These are phyloP conservation scores for Morpho achilles DNA, from an alignment of 2,888 invertebrate genomes.

Conservation along the genomic window DNA sequence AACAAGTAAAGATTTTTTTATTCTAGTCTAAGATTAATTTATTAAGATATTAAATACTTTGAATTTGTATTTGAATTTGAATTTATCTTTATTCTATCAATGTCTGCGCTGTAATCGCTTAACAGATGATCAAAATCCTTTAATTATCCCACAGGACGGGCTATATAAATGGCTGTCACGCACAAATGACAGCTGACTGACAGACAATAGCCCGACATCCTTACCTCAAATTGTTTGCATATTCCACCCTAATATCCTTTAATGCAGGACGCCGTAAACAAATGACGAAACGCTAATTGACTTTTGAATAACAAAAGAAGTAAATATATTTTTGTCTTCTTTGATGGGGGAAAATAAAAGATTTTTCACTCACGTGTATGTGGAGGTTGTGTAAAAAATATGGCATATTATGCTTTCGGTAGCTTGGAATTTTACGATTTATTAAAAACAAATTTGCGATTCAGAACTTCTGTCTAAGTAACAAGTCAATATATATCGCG, in stretches of 20 bases:
- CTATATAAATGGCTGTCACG: conserved; percentile 14
- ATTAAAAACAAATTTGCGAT: too few species aligned
- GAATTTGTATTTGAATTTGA: neutral
- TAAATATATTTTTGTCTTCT: conserved; percentile 18
- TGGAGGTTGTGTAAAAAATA: conserved; percentile 7
- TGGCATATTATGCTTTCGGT: conserved; percentile 4
- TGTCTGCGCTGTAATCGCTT: neutral
- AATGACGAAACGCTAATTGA: conserved; percentile 22
- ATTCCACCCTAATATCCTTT: conserved; percentile 11
- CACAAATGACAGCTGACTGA: conserved; percentile 16
- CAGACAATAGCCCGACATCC: conserved; percentile 13
- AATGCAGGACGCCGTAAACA: conserved; percentile 20
- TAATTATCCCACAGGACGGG: conserved; percentile 6
- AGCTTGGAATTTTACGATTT: neutral
- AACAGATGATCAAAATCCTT: conserved; percentile 9
- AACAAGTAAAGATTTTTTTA: too few species aligned
- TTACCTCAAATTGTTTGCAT: conserved; percentile 15
- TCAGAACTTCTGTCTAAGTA: too few species aligned
- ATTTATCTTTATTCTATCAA: neutral
- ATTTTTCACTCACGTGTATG: conserved; percentile 16
- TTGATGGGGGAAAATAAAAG: conserved; percentile 15
- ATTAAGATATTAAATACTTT: too few species aligned
- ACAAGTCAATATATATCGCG: too few species aligned
- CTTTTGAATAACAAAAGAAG: conserved; percentile 23
- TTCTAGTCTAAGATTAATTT: too few species aligned